These are phyloP conservation scores for Leptinotarsa juncta DNA, from an alignment of 2,888 invertebrate genomes.

Conservation along the genomic window DNA sequence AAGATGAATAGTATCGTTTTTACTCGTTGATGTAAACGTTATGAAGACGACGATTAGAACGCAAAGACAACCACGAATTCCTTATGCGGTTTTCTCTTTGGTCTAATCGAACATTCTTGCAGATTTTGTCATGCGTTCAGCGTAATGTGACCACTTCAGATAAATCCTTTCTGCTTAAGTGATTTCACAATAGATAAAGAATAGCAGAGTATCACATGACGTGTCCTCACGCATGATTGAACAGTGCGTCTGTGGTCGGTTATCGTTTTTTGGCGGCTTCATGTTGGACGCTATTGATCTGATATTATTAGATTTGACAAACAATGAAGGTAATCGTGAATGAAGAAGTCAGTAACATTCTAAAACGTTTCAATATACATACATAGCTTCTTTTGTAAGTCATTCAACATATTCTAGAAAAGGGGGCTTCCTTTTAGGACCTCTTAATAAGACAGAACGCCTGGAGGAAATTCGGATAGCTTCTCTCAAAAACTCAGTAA, in stretches of 20 bases:
- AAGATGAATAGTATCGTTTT: too few relatives aligned
- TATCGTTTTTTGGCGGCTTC: neutral
- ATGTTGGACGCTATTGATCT: neutral
- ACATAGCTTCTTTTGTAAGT: too few relatives aligned
- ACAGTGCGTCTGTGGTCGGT: neutral
- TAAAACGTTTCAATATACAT: too few relatives aligned
- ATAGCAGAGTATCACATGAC: conserved; percentile 4
- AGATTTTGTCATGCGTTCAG: conserved; percentile 16
- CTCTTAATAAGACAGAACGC: too few relatives aligned
- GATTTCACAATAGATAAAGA: conserved; percentile 11
- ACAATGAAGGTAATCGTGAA: neutral
- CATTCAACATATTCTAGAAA: too few relatives aligned
- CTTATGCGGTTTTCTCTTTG: conserved; percentile 13
- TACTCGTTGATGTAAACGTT: too few relatives aligned
- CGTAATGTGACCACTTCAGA: conserved; percentile 13
- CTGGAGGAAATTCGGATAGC: too few relatives aligned
- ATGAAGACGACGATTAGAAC: neutral
- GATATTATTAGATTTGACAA: neutral
- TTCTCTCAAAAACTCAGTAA: too few relatives aligned
- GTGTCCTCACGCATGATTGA: conserved; percentile 1
- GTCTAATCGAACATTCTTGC: neutral
- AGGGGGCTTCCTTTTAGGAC: too few relatives aligned
- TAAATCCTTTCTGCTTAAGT: conserved; percentile 10
- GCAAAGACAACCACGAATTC: neutral
- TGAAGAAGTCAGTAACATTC: too few relatives aligned